These are phyloP conservation scores for Daphoenositta chrysoptera DNA, from an alignment of 2,113 vertebrate species.

Conservation along the genomic window DNA sequence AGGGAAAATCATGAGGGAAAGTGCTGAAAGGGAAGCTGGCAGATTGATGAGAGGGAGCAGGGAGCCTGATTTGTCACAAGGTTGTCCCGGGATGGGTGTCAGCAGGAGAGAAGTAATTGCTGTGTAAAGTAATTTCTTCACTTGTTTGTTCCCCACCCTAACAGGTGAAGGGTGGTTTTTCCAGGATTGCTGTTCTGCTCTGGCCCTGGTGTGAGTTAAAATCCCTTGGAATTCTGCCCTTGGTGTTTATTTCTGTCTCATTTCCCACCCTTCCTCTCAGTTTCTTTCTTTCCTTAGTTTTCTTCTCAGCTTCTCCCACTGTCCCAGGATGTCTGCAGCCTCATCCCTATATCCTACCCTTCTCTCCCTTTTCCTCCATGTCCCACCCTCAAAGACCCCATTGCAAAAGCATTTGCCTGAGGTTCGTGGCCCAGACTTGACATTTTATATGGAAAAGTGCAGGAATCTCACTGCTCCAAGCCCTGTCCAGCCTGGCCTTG, in stretches of 20 bases:
- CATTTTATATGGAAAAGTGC: not conserved
- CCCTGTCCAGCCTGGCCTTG: accelerated
- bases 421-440: not conserved
- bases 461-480: not conserved
- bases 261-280: not conserved
- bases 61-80: not conserved
- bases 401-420: not conserved
- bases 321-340: accelerated
- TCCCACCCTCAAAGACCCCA: not conserved
- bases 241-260: not conserved
- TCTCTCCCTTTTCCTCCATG: not conserved
- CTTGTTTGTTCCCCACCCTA: not conserved
- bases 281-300: not conserved
- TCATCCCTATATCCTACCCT: not conserved
- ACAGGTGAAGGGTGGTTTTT: not conserved
- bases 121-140: not conserved
- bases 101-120: not conserved
- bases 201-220: not conserved
- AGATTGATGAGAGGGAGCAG: not conserved
- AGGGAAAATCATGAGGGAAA: not conserved
- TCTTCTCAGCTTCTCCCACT: not conserved
- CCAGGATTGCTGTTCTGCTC: not conserved
- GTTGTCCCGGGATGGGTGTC: not conserved
- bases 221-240: not conserved
- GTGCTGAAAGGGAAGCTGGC: not conserved